Evolutionary conservation across 1,140 invertebrate genomes (phyloP), one percentile per base, ranked within the genome.

Genomic region (Pogonomyrmex barbatus): DNA sequence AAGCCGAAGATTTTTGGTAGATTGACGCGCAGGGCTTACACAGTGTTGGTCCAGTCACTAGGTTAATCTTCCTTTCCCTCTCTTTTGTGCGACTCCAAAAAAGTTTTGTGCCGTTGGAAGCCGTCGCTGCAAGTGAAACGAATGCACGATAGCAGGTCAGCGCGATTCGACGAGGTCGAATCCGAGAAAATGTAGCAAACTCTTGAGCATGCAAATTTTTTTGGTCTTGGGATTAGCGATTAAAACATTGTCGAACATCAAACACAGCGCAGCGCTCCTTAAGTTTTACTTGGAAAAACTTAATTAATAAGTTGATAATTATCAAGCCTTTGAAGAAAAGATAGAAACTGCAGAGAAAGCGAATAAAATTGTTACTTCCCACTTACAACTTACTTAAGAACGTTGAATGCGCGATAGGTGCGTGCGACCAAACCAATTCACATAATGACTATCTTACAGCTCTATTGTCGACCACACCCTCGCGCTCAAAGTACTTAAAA

Each of bases 11-110:
- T 83, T 73, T 83, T 83, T 56, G 68, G 54, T 39, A 42, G 79
- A 83, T 83, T 83, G 79, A 75, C 79, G 67, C 56, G 39, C 47
- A 82, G 67, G 79, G 79, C 79, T 83, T 83, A 83, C 79, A 83
- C 79, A 60, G 68, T 60, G 68, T 73, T 30, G 79, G 79, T 83
- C 79, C 79, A 83, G 79, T 83, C 79, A 62, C 79, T 73, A 75
- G 79, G 79, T 83, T 83, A 83, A 83, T 83, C 79, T 83, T 83
- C 79, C 79, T 83, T 83, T 75, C 67, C 68, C 54, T 82, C 67
- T 82, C 17, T 83, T 83, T 73, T 83, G 68, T 10, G 54, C 17
- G 79, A 83, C 79, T 36, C 54, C 79, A 45, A 83, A 83, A 83
- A 83, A 83, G 79, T 73, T 83, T 83, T 9, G 79, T 60, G 79